These are phyloP conservation scores for Erythrolamprus reginae DNA, from an alignment of 2,113 vertebrate species.

Conservation along the genomic window DNA sequence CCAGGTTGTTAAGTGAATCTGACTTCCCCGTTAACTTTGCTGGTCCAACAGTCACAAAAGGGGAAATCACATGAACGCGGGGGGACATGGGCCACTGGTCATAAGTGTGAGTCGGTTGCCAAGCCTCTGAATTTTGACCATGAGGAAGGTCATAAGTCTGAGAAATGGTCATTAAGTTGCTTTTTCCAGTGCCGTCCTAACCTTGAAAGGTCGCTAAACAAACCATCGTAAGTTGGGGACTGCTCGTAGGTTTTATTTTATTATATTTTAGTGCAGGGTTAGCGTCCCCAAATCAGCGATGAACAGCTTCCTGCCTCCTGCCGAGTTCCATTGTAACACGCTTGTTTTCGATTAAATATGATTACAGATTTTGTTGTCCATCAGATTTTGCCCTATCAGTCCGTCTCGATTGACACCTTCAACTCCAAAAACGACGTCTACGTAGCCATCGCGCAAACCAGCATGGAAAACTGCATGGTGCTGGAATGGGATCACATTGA, in stretches of 20 bases:
- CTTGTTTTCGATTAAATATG: slow-evolving; percentile 26
- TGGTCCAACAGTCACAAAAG: no score
- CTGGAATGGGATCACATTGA: slow-evolving; percentile 98
- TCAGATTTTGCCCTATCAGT: slow-evolving; percentile 88
- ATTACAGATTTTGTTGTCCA: slow-evolving; percentile 90
- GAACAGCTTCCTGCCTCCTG: not conserved
- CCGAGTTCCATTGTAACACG: slow-evolving; percentile 20
- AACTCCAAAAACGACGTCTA: slow-evolving; percentile 93
- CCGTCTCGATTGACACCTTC: slow-evolving; percentile 92
- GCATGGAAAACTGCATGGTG: slow-evolving; percentile 94
- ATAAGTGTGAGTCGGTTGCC: no score
- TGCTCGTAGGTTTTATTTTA: not conserved
- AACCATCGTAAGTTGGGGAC: no score
- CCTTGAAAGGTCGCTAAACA: no score
- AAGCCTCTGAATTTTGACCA: no score
- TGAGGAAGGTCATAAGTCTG: no score
- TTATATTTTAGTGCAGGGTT: not conserved
- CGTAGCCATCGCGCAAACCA: slow-evolving; percentile 92
- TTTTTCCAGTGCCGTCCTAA: no score
- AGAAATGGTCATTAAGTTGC: no score
- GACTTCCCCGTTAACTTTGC: no score
- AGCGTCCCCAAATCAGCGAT: not conserved
- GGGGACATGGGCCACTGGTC: no score
- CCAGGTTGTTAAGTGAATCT: no score
- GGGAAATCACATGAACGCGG: no score